Evolutionary conservation across 2,797 vertebrate species (phyloP).

Genomic region (Protonibea diacanthus): DNA sequence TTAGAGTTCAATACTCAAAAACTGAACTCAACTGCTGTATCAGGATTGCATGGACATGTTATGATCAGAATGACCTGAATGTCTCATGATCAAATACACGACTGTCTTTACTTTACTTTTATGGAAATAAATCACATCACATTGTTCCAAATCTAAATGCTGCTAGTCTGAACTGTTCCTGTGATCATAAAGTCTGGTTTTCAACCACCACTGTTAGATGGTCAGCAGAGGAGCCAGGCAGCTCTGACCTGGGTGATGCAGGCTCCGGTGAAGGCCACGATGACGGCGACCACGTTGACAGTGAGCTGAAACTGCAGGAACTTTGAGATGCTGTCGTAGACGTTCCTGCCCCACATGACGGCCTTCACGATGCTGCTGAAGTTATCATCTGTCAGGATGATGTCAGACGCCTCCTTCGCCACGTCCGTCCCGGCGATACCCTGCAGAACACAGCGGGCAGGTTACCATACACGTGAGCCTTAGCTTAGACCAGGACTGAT

Average conservation of each 20-base stretch:
- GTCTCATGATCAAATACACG: neutral
- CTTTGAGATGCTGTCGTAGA: constrained; percentile 98
- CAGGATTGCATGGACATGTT: neutral
- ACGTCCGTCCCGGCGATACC: constrained; percentile 98
- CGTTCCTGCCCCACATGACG: constrained; percentile 98
- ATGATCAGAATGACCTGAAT: neutral
- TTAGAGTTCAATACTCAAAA: no score
- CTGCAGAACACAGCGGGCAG: constrained; percentile 74
- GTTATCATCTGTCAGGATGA: constrained; percentile 97
- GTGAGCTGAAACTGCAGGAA: constrained; percentile 99
- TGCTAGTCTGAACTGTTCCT: no score
- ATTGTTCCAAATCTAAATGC: neutral
- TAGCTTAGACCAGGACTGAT: neutral
- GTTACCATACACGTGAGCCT: neutral
- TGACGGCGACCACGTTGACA: constrained; percentile 96
- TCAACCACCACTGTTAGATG: neutral
- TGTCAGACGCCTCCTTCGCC: constrained; percentile 98
- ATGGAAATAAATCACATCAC: neutral
- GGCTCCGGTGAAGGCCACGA: constrained; percentile 95
- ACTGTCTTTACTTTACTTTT: neutral
- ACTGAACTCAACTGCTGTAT: no score
- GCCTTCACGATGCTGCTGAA: constrained; percentile 98
- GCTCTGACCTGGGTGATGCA: constrained; percentile 94
- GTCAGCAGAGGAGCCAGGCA: neutral
- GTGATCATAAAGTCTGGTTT: no score